phyloP scores from a whole-genome alignment of 2,888 invertebrate species.

The Polydesmus complanatus region DNA sequence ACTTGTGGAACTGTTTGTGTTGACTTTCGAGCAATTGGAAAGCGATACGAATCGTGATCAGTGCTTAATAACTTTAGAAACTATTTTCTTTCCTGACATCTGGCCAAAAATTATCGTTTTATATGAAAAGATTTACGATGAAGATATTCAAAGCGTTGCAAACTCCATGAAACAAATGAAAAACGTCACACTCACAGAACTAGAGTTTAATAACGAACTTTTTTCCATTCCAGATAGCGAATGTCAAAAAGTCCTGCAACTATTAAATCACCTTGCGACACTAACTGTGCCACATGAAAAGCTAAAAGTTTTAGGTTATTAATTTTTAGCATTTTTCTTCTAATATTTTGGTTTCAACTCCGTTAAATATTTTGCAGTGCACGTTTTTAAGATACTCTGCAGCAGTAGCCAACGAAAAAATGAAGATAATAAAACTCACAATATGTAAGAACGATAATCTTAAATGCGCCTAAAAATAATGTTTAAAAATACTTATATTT shows the following conservation, averaged over 20 bases:
- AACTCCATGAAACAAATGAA: constrained; percentile 4
- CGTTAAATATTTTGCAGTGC: neutral
- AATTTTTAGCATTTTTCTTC: neutral
- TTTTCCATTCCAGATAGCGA: neutral
- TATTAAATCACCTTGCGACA: neutral
- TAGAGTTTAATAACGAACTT: neutral
- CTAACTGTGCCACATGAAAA: constrained; percentile 10
- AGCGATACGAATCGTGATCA: constrained; percentile 3
- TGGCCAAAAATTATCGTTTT: constrained; percentile 9
- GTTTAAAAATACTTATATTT: no score
- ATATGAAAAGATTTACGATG: constrained; percentile 4
- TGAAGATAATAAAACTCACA: neutral
- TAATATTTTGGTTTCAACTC: neutral
- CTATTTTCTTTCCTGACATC: constrained; percentile 8
- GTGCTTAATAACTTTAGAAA: constrained; percentile 11
- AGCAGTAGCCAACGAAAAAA: neutral
- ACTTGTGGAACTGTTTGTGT: constrained; percentile 7
- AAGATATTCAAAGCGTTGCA: constrained; percentile 1
- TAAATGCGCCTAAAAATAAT: neutral
- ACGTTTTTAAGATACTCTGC: constrained; percentile 4
- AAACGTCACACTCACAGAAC: constrained; percentile 1
- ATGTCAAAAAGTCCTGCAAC: neutral
- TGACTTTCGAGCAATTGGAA: constrained; percentile 10
- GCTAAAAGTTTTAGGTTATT: constrained; percentile 12
- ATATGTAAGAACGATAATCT: neutral